Evolutionary conservation across 2,888 invertebrate species (phyloP).

Genomic region (Loripinus fragilis): DNA sequence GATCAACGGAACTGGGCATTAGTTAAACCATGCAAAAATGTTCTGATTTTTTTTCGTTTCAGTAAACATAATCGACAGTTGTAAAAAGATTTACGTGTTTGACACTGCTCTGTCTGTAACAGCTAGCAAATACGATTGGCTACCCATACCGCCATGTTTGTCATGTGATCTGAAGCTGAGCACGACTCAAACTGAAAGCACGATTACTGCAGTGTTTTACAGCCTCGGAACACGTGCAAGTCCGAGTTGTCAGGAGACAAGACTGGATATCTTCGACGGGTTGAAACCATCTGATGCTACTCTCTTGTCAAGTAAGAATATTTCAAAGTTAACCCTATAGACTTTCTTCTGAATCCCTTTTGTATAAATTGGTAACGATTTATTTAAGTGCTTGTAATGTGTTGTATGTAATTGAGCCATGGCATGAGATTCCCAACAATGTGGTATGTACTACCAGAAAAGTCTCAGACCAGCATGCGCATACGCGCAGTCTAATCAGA

Average conservation of each 20-base stretch:
- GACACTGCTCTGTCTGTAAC: slow-evolving; percentile 3
- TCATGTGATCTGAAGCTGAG: slow-evolving; percentile 9
- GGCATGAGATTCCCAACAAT: no score
- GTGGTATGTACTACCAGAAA: no score
- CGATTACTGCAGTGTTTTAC: neutral
- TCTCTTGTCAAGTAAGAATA: neutral
- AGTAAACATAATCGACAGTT: neutral
- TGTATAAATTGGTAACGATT: no score
- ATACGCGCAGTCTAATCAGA: no score
- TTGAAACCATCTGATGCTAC: slow-evolving; percentile 1
- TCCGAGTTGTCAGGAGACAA: neutral
- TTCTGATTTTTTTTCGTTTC: neutral
- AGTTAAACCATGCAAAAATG: no score
- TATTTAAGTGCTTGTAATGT: no score
- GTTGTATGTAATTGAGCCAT: no score
- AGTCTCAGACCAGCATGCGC: no score
- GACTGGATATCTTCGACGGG: slow-evolving; percentile 20
- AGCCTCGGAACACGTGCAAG: neutral
- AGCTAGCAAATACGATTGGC: neutral
- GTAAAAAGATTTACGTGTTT: neutral
- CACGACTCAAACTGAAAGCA: neutral
- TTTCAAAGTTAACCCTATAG: no score
- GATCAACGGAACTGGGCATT: no score
- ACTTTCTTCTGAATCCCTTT: no score
- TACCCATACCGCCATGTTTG: slow-evolving; percentile 6